Evolutionary conservation across 92 coral and sea anemone genomes (phyloP).

Genomic region (Meandrina meandrites): DNA sequence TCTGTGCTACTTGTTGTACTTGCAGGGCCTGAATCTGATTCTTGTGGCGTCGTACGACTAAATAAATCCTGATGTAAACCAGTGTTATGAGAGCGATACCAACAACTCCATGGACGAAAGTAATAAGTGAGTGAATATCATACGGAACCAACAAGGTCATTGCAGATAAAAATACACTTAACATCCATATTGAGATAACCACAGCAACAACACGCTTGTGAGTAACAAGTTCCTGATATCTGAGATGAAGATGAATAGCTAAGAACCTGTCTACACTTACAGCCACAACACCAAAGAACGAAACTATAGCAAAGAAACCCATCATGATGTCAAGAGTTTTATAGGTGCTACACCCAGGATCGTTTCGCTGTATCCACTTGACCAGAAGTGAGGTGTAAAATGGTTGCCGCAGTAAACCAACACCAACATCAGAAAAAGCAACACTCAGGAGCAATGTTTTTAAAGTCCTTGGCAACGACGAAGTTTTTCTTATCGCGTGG

Average conservation of each 20-base stretch:
- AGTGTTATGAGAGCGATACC: background rate
- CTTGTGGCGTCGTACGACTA: background rate
- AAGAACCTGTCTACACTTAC: background rate
- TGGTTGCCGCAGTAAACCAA: background rate
- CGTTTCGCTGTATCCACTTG: background rate
- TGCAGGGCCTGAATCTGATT: background rate
- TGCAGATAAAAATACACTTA: background rate
- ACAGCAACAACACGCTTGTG: constrained; percentile 4
- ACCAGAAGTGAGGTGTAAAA: background rate
- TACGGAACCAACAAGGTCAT: background rate
- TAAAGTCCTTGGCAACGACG: constrained; percentile 3
- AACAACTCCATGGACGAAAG: background rate
- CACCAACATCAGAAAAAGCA: background rate
- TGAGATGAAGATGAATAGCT: background rate
- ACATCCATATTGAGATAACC: background rate
- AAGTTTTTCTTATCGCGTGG: background rate
- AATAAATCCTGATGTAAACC: background rate
- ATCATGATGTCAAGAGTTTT: background rate
- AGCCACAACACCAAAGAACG: background rate
- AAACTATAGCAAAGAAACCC: background rate
- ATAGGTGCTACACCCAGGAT: background rate
- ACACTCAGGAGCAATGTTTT: constrained; percentile 5
- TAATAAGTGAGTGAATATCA: background rate
- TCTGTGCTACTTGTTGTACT: background rate
- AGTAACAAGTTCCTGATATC: constrained; percentile 2